Conservation (phyloP, 35 echinoderm and acorn worm genomes). For the Apostichopus californicus region DNA sequence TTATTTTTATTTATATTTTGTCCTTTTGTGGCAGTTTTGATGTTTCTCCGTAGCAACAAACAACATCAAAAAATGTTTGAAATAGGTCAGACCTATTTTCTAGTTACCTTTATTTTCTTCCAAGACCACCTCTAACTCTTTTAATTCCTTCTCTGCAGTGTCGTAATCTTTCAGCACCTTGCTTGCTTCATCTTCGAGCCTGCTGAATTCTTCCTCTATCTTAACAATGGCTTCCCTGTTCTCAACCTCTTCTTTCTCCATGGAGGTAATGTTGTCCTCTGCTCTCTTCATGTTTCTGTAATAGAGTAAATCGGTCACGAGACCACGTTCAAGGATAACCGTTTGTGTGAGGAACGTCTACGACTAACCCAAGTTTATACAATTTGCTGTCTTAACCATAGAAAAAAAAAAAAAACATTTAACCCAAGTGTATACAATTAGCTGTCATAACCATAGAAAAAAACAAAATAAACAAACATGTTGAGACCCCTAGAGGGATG, state of each 20-base stretch:
- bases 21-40: too few relatives aligned
- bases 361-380: too few relatives aligned
- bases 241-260: slow-evolving; percentile 95
- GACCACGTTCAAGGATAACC: too few relatives aligned
- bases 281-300: slow-evolving; percentile 91
- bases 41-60: background rate
- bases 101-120: slow-evolving; percentile 88
- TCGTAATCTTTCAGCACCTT: slow-evolving; percentile 82
- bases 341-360: background rate
- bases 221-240: slow-evolving; percentile 70
- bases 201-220: slow-evolving; percentile 88
- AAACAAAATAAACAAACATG: too few relatives aligned
- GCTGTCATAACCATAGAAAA: too few relatives aligned
- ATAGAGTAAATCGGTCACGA: too few relatives aligned
- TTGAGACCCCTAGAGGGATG: too few relatives aligned
- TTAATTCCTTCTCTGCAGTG: slow-evolving; percentile 77
- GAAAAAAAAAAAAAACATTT: too few relatives aligned
- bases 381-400: too few relatives aligned
- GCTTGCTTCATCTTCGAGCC: slow-evolving; percentile 87
- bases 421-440: too few relatives aligned
- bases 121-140: slow-evolving; percentile 78
- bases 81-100: background rate
- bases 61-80: background rate
- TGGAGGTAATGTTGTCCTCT: slow-evolving; percentile 78
- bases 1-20: too few relatives aligned